These are phyloP conservation scores for Ataeniobius toweri DNA, from an alignment of 2,797 vertebrate genomes.

Conservation along the genomic window DNA sequence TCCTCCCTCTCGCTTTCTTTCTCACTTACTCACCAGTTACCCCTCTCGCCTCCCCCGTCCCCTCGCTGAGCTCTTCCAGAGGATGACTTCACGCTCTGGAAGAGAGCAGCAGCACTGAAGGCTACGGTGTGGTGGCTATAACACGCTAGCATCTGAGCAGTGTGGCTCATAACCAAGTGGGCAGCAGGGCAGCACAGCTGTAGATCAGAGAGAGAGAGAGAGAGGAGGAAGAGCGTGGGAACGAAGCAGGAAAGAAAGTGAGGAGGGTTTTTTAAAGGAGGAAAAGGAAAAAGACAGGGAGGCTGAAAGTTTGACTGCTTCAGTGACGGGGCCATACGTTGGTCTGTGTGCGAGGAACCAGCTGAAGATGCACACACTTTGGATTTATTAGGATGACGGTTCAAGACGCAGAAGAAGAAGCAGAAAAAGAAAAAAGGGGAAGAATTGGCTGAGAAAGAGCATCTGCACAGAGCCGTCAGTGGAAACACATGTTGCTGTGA, in stretches of 20 bases:
- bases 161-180: slow-evolving; percentile 40
- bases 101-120: slow-evolving; percentile 54
- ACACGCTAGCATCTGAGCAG: slow-evolving; percentile 64
- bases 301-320: slow-evolving; percentile 66
- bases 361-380: slow-evolving; percentile 32
- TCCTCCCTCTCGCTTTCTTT: slow-evolving; percentile 27
- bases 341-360: slow-evolving; percentile 22
- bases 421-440: slow-evolving; percentile 31
- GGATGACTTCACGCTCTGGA: slow-evolving; percentile 78
- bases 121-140: slow-evolving; percentile 46
- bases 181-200: slow-evolving; percentile 50
- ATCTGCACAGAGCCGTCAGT: slow-evolving; percentile 51
- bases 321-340: slow-evolving; percentile 38
- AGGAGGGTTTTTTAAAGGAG: slow-evolving; percentile 13
- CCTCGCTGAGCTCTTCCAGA: slow-evolving; percentile 63
- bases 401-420: slow-evolving; percentile 37
- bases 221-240: slow-evolving; percentile 33
- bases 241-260: slow-evolving; percentile 42
- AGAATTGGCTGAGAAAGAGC: slow-evolving; percentile 25
- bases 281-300: slow-evolving; percentile 41
- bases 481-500: slow-evolving; percentile 75
- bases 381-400: slow-evolving; percentile 64
- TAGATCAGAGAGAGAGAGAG: slow-evolving; percentile 23
- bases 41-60: slow-evolving; percentile 38
- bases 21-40: slow-evolving; percentile 37